Base-by-base conservation (phyloP, 2,888 invertebrate species). In the Slavum lentiscoides region DNA sequence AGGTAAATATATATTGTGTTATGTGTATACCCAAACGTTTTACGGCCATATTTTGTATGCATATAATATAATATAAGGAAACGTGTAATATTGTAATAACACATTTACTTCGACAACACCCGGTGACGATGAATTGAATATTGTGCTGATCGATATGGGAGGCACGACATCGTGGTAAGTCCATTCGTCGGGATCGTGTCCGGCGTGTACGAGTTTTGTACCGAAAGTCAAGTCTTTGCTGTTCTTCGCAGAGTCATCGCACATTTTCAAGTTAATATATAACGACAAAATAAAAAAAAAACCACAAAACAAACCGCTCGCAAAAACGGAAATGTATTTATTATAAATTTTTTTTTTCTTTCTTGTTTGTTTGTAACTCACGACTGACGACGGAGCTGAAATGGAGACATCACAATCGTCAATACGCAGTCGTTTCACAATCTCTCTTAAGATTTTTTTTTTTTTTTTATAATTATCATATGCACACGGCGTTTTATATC, bases 151-250 rank as follows among this genome's bases (percentile, higher is more conserved):
- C 0, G 95, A 93, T 85, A 99, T 92, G 0, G 96, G 96, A 9
- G 97, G 92, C 21, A 98, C 93, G 5, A 98, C 94, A 74, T 94
- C 91, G 85, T 90, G 89, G 75, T 93, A 93, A 43, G 88, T 92
- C 96, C 96, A 97, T 87, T 96, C 92, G 82, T 93, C 92, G 2
- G 98, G 94, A 83, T 94, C 93, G 87, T 97, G 96, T 3, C 96
- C 97, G 67, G 89, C 91, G 86, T 98, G 98, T 85, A 98, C 94
- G 49, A 98, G 96, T 84, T 90, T 90, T 6, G 98, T 98, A 11
- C 95, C 92, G 87, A 97, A 95, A 17, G 23, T 62, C 55, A 58
- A 21, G 39, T 81, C 81, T 55, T 17, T 49, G 17, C 15, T 9
- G 64, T 72, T 21, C 30, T 69, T 55, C 53, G 82, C 72, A 83